Evolutionary conservation across 1,140 invertebrate genomes (phyloP).

Genomic region (Drosophila lowei): DNA sequence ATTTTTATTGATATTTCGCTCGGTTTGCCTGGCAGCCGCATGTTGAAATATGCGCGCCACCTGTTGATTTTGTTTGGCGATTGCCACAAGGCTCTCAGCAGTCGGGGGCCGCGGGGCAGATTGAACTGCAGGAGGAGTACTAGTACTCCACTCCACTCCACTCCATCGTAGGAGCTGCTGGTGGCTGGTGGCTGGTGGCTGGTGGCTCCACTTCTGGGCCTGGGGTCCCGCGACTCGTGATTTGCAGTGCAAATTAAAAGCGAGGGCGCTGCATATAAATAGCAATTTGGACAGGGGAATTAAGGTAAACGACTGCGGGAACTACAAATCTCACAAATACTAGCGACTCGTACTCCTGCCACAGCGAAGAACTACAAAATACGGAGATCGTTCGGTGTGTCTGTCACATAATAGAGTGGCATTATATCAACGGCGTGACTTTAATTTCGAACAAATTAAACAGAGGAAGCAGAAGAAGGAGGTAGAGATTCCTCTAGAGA

Average conservation of each 20-base stretch:
- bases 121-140: no score
- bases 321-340: slow-evolving; percentile 29
- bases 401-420: slow-evolving; percentile 63
- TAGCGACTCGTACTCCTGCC: no score
- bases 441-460: slow-evolving; percentile 42
- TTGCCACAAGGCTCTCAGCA: slow-evolving; percentile 26
- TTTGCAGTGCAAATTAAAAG: slow-evolving; percentile 78
- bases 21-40: slow-evolving; percentile 65
- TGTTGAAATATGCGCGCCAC: slow-evolving; percentile 80
- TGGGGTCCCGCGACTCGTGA: slow-evolving; percentile 63
- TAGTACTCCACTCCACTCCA: background rate
- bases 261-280: slow-evolving; percentile 79
- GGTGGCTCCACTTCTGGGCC: slow-evolving; percentile 2
- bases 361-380: slow-evolving; percentile 2
- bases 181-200: slow-evolving; percentile 9
- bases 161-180: slow-evolving; percentile 11
- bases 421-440: slow-evolving; percentile 74
- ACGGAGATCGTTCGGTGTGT: slow-evolving; percentile 45
- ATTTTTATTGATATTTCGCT: slow-evolving; percentile 81
- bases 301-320: slow-evolving; percentile 71
- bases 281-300: slow-evolving; percentile 79
- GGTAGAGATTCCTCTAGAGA: background rate
- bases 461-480: slow-evolving; percentile 20
- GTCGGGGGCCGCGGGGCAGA: background rate
- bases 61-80: slow-evolving; percentile 78